Evolutionary conservation across 64 coral and sea anemone species (phyloP), one percentile per base, ranked within the genome.

Genomic region (Platygyra sinensis): DNA sequence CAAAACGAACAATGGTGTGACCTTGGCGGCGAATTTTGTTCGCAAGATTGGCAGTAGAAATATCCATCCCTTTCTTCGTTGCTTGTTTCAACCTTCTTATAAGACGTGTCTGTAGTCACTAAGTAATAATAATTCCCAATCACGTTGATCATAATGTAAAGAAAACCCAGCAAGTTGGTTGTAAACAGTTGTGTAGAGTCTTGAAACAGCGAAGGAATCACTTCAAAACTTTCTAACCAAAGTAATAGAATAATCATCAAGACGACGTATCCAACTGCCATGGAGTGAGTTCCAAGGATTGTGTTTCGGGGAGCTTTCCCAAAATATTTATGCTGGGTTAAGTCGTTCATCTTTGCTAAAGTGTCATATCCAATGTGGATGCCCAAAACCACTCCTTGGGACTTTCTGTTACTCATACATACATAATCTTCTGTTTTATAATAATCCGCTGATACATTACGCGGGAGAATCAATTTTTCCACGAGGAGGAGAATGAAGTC

Each of bases 11-110:
- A 97, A 39, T 97, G 95, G 52, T 97, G 95, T 77, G 95, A 77
- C 90, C 95, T 94, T 27, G 87, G 88, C 24, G 95, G 95, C 24
- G 95, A 97, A 30, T 97, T 97, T 72, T 91, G 82, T 33, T 90
- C 90, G 60, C 95, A 97, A 14, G 91, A 93, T 69, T 97, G 95
- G 74, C 95, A 97, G 17, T 86, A 97, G 60, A 87, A 97, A 50
- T 87, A 33, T 30, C 74, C 82, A 25, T 93, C 91, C 9, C 73
- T 72, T 3, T 84, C 69, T 22, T 91, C 88, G 20, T 73, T 77
- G 31, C 49, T 77, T 3, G 75, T 10, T 12, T 81, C 85, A 32
- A 14, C 18, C 36, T 80, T 93, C 19, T 91, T 85, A 32, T 72
- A 94, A 13, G 88, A 97, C 10, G 90, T 79, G 80, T 97, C 95